Evolutionary conservation across 1,140 invertebrate genomes (phyloP).

Genomic region (Drosophila kohkoa): DNA sequence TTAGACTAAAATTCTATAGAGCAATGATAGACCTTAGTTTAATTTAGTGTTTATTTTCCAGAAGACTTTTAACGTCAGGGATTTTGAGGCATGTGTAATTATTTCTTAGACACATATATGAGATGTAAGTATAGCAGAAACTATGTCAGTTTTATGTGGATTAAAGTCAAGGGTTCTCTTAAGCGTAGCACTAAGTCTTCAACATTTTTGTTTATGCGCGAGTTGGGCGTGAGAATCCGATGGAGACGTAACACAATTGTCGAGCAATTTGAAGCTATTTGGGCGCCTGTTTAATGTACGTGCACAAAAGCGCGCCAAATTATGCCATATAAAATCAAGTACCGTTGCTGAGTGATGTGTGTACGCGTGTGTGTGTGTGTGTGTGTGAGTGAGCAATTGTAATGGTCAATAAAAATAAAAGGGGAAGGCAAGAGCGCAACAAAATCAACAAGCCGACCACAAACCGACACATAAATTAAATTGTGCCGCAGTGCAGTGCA

Average conservation of each 20-base stretch:
- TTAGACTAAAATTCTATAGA: too few relatives aligned
- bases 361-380: neutral
- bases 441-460: conserved; percentile 75
- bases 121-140: too few relatives aligned
- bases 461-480: conserved; percentile 76
- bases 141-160: too few relatives aligned
- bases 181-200: neutral
- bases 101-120: too few relatives aligned
- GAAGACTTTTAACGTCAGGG: too few relatives aligned
- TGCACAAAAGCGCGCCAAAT: conserved; percentile 64
- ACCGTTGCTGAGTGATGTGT: conserved; percentile 37
- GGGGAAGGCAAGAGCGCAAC: conserved; percentile 47
- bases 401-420: conserved; percentile 81
- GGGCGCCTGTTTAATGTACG: conserved; percentile 52
- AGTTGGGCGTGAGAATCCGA: neutral
- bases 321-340: conserved; percentile 66
- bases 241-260: conserved; percentile 52
- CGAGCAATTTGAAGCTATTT: conserved; percentile 70
- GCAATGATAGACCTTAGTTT: too few relatives aligned
- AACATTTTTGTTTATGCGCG: neutral
- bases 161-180: too few relatives aligned
- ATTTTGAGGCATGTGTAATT: too few relatives aligned
- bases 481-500: conserved; percentile 68
- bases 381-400: conserved; percentile 37
- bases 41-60: too few relatives aligned